These are phyloP conservation scores for Carcharodon carcharias DNA, from an alignment of 2,797 vertebrate genomes.

Conservation along the genomic window DNA sequence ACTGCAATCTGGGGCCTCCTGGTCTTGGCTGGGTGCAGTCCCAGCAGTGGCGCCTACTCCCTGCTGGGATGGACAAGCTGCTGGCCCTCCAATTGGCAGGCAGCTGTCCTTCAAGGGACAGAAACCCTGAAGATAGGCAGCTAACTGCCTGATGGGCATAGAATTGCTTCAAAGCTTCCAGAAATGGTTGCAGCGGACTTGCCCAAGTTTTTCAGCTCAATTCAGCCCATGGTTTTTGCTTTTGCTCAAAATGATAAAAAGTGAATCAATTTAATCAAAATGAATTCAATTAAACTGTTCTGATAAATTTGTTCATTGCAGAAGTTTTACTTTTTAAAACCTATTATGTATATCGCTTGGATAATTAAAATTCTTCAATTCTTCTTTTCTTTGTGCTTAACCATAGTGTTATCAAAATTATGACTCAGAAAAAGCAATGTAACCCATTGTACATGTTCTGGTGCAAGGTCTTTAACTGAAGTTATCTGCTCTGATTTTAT, in stretches of 20 bases:
- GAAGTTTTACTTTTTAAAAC: background rate
- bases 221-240: background rate
- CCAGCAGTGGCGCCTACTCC: background rate
- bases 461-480: background rate
- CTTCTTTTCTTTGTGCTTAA: background rate
- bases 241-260: background rate
- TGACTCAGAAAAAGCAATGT: background rate
- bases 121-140: background rate
- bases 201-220: background rate
- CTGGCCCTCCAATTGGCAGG: too few relatives aligned
- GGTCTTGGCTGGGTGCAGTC: background rate
- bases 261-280: background rate
- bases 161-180: background rate
- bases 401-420: background rate
- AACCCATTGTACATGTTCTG: background rate
- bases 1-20: background rate
- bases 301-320: background rate
- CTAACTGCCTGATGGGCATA: background rate
- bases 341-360: background rate
- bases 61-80: background rate
- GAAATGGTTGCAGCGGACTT: background rate
- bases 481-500: background rate
- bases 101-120: too few relatives aligned
- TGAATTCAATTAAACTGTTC: background rate
- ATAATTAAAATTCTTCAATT: background rate